Evolutionary conservation across 2,113 vertebrate species (phyloP).

Genomic region (Oplegnathus fasciatus): DNA sequence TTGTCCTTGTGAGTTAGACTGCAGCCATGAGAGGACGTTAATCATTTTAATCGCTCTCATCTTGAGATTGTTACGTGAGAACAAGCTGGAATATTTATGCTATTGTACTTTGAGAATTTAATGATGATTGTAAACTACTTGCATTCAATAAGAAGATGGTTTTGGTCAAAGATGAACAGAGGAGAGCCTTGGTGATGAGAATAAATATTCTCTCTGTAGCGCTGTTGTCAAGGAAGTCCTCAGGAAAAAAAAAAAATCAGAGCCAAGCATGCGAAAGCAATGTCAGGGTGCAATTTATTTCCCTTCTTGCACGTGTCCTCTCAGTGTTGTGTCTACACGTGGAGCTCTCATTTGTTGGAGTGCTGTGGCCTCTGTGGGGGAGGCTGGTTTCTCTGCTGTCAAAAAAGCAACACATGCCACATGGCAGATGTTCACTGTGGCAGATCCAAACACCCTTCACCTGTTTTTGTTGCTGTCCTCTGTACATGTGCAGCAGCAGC

Average conservation of each 20-base stretch:
- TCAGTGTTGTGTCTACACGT: slow-evolving; percentile 14
- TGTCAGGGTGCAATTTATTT: slow-evolving; percentile 23
- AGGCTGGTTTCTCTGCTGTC: slow-evolving; percentile 25
- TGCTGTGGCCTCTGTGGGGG: slow-evolving; percentile 12
- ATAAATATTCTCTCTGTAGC: neutral
- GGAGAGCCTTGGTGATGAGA: neutral
- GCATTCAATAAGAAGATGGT: neutral
- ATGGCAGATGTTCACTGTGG: slow-evolving; percentile 43
- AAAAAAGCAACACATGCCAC: slow-evolving; percentile 10
- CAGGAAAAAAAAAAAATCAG: neutral
- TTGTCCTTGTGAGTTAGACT: neutral
- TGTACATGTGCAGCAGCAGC: slow-evolving; percentile 18
- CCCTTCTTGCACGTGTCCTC: slow-evolving; percentile 32
- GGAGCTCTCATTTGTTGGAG: slow-evolving; percentile 8
- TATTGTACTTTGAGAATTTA: slow-evolving; percentile 19
- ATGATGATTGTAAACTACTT: slow-evolving; percentile 14
- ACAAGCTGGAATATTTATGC: slow-evolving; percentile 32
- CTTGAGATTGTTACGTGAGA: neutral
- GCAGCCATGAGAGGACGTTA: slow-evolving; percentile 13
- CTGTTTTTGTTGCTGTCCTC: slow-evolving; percentile 11
- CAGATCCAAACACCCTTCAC: slow-evolving; percentile 24
- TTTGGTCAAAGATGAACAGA: neutral
- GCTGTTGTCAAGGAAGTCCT: slow-evolving; percentile 11
- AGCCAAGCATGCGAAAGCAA: neutral
- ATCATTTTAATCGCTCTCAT: slow-evolving; percentile 23